Base-by-base conservation (phyloP, 2,888 invertebrate species). In the Sceliomorpha sp. region DNA sequence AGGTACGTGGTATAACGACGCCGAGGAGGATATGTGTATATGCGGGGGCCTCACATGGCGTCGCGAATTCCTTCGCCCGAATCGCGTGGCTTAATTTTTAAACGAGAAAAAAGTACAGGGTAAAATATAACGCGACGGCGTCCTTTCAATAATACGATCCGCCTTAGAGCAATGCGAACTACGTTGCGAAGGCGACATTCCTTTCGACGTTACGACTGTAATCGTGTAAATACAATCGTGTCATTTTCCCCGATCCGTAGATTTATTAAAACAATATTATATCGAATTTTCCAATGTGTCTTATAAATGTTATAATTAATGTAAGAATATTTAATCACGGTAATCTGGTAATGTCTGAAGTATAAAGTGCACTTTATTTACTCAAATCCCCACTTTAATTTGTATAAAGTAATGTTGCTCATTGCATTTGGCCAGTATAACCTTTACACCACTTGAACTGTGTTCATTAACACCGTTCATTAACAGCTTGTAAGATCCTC, bases 41-140 rank as follows among this genome's bases (percentile, higher is more conserved):
- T 58, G 48, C 56, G 37, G 64, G 40, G 72, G 70, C 74, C 75
- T 59, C 74, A 72, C 73, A 70, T 74, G 66, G 67, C 66, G 72
- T 66, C 62, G 63, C 58, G 70, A 73, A 76, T 75, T 76, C 69
- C 64, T 58, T 63, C 34, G 34, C 29, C 48, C 42, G n/a, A 27
- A n/a, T 42, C 42, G 27, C 24, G 42, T 13, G 15, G 42, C 42
- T 27, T 42, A 42, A 42, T 42, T 42, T 42, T 42, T 13, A 42
- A 10, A 9, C 6, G 10, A 31, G 31, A 31, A 31, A 31, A 10
- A 8, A 31, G 9, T 31, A 8, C n/a, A 3, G 3, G 31, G 3
- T 31, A 10, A 31, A 31, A 31, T 10, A 10, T 10, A 31, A 31
- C 9, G 10, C 31, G 9, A 10, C 31, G 10, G 10, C n/a, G 10